These are phyloP conservation scores for Catharus ustulatus DNA, from an alignment of 2,797 vertebrate genomes.

Conservation along the genomic window DNA sequence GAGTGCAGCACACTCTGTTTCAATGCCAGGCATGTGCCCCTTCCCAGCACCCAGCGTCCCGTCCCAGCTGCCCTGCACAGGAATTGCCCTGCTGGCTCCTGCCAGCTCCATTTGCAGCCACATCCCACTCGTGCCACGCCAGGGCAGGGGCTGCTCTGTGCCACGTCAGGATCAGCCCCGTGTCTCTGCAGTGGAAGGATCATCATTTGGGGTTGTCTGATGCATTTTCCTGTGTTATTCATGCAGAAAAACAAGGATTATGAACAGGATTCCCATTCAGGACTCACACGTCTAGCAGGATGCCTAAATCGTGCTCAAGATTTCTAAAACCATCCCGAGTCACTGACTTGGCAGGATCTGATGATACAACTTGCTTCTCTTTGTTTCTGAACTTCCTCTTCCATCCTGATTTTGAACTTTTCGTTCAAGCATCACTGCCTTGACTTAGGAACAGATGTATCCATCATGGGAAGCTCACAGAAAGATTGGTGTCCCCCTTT, in stretches of 20 bases:
- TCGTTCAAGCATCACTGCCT: neutral
- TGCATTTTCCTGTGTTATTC: neutral
- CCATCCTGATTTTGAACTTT: neutral
- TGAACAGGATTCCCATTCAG: neutral
- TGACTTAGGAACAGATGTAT: neutral
- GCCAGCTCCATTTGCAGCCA: neutral
- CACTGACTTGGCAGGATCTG: neutral
- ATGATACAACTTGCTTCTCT: neutral
- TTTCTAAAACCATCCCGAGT: neutral
- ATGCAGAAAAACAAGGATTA: neutral
- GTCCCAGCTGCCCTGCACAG: neutral
- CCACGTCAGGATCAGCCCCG: fast-evolving
- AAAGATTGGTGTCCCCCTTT: neutral
- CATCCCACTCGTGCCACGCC: fast-evolving
- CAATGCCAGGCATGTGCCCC: no score
- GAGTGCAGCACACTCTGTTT: neutral
- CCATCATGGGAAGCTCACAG: neutral
- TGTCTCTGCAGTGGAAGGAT: neutral
- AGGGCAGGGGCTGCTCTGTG: neutral
- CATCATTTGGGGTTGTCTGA: neutral
- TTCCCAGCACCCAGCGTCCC: neutral
- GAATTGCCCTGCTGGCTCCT: fast-evolving
- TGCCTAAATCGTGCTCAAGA: neutral
- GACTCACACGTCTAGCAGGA: neutral
- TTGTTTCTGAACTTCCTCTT: neutral